Conservation (phyloP, 2,113 vertebrate genomes). For the Fregata magnificens region DNA sequence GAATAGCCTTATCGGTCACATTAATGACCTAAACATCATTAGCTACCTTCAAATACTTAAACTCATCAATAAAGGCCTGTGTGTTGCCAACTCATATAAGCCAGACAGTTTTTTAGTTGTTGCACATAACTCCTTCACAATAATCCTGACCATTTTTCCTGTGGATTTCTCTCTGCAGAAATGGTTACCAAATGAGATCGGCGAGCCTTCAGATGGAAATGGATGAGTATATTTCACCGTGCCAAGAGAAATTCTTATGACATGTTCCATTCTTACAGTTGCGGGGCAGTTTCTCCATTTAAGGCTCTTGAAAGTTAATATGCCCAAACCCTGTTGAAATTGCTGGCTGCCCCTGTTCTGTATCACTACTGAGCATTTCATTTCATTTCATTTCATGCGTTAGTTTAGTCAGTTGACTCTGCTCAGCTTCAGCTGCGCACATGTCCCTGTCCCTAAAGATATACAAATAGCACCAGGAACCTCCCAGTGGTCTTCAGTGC, state of each 20-base stretch:
- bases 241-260: not conserved
- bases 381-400: not conserved
- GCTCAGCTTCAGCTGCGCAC: not conserved
- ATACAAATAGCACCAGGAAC: not conserved
- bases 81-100: not conserved
- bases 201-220: not conserved
- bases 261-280: not conserved
- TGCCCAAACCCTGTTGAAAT: not conserved
- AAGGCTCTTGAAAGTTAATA: not conserved
- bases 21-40: not conserved
- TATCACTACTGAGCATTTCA: not conserved
- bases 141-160: not conserved
- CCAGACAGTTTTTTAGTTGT: not conserved
- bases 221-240: not conserved
- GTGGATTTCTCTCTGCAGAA: not conserved
- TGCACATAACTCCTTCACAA: not conserved
- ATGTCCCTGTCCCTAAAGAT: not conserved
- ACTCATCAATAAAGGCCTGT: not conserved
- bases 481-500: not conserved
- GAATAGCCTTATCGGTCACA: not conserved
- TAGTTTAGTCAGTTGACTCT: not conserved
- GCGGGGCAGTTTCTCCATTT: not conserved
- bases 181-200: not conserved
- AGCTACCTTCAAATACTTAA: not conserved
- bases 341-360: not conserved